Base-by-base conservation (phyloP, 2,797 vertebrate species). In the Pyrocephalus nanus region DNA sequence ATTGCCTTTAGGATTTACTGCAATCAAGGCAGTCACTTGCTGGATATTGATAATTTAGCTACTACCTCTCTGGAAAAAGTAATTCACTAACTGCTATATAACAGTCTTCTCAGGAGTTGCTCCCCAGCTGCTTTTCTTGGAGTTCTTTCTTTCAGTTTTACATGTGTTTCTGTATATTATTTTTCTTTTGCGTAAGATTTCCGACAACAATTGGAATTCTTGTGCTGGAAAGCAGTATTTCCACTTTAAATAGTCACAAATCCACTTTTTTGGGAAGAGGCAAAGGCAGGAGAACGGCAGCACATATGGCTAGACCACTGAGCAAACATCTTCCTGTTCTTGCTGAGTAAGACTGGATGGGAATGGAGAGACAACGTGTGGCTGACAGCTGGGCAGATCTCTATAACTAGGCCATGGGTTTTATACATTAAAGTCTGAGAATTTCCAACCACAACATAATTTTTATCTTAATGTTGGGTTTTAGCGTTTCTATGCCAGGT, bases 1-100 rank as follows among this genome's bases (percentile, higher is more conserved):
- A 54, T 85, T 90, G 78, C 88, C 88, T 94, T 75, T 91, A 90
- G 87, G 94, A 93, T 92, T 95, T 89, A 74, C 60, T 79, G 71
- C 85, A 89, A 95, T 93, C 7, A 38, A 72, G 78, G 85, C 53
- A 77, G 58, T 71, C 38, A 65, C 86, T 94, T 94, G 36, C 53
- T 87, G 60, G 60, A 61, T 93, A 61, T 85, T 92, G 86, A 50
- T 91, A 94, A 92, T 93, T 91, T 88, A 85, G 80, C 64, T 77
- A 26, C 69, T 89, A 36, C 38, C 57, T 66, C 45, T 74, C 64
- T 54, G 38, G 45, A 77, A 87, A 92, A 85, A 45, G 42, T 79
- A 79, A 86, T 93, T 92, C 65, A 51, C 50, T 88, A 94, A 58
- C 55, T 40, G 57, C 55, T 53, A 7, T 62, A 34, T 43, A 77